Base-by-base conservation (phyloP, 2,888 invertebrate genomes). In the Dolichopus griseipennis region DNA sequence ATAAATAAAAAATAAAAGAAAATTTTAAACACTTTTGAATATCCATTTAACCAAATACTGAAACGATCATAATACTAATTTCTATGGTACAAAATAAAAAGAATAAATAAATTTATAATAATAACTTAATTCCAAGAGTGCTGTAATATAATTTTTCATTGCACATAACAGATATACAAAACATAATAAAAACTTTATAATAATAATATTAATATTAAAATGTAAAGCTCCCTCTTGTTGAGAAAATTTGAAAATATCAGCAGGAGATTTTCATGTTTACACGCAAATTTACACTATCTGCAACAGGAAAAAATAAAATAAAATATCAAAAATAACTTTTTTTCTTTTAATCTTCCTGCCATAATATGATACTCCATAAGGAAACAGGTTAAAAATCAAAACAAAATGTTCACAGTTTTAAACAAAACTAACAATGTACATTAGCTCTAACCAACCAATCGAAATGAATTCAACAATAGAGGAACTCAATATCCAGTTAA, bases 211-310 rank as follows among this genome's bases (percentile, higher is more conserved):
- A n/a, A 52, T 52, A 52, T 18, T n/a, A 27, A 52, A n/a, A 52
- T 52, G 52, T 52, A n/a, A 12, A 52, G 52, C 52, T 52, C 52
- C n/a, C 52, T 52, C 52, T 52, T 52, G 52, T 52, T 52, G 52
- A 52, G 52, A 52, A 69, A 69, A 69, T 69, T 69, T 63, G 67
- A 69, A 69, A 69, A 67, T 69, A 63, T 69, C 69, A 69, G 69
- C 69, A 65, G 69, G 69, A 62, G 69, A 69, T 69, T 67, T 69
- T 67, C 69, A 69, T 69, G 69, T 69, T 69, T 69, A 69, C 69
- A 69, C 69, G 69, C 69, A 69, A 69, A 69, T 69, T 69, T 69
- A 69, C 69, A 69, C 67, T 62, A 52, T 52, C 52, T 52, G 52
- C n/a, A 52, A n/a, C 15, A 41, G 9, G 15, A 41, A 27, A 37